Evolutionary conservation across 2,113 vertebrate genomes (phyloP).

Genomic region (Elgaria multicarinata): DNA sequence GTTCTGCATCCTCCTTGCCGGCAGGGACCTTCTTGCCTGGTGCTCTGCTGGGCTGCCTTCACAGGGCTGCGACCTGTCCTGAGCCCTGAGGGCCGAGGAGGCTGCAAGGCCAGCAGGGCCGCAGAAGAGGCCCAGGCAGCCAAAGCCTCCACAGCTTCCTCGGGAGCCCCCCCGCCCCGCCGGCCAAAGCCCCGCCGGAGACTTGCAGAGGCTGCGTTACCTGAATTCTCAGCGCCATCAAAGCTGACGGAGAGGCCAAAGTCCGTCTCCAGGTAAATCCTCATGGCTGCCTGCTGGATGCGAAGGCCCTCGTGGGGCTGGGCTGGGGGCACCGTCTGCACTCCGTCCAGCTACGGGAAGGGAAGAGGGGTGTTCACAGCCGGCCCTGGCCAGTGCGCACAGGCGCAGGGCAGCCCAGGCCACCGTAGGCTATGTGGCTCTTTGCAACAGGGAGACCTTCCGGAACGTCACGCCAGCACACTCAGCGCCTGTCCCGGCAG

Average conservation of each 20-base stretch:
- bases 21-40: too few species aligned
- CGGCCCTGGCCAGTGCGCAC: too few species aligned
- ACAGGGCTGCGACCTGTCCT: neutral
- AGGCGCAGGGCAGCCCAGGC: too few species aligned
- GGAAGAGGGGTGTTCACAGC: neutral
- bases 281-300: slow-evolving; percentile 72
- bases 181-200: neutral
- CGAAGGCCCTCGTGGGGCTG: slow-evolving; percentile 76
- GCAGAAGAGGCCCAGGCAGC: neutral
- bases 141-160: neutral
- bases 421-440: neutral
- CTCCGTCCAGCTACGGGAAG: slow-evolving; percentile 78
- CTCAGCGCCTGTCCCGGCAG: neutral
- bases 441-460: neutral
- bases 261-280: slow-evolving; percentile 81
- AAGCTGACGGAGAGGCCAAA: slow-evolving; percentile 86
- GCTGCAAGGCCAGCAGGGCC: too few species aligned
- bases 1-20: neutral
- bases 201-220: slow-evolving; percentile 61
- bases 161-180: neutral
- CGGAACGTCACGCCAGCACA: neutral
- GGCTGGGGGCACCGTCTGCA: slow-evolving; percentile 66
- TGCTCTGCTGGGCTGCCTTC: too few species aligned
- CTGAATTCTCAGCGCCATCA: slow-evolving; percentile 76
- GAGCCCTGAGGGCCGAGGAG: neutral